A percentile compares a stretch with the other conserved stretches of the same genome.
Evolutionary conservation across 2,113 vertebrate genomes (phyloP).

Genomic region (Balaeniceps rex): DNA sequence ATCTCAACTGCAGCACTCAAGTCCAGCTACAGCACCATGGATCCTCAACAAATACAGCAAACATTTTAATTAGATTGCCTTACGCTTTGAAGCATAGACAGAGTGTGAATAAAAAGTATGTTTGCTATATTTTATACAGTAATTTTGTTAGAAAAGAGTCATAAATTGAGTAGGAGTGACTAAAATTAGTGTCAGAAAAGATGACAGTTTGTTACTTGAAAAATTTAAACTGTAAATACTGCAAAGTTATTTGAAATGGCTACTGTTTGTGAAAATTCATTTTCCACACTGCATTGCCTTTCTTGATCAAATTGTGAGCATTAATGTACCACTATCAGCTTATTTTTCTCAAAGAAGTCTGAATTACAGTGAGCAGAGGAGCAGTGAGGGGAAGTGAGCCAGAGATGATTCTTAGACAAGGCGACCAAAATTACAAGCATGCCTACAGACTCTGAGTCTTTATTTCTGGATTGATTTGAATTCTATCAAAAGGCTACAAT

Average conservation of each 20-base stretch:
- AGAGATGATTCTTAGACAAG: background rate
- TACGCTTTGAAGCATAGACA: background rate
- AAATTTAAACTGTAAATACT: background rate
- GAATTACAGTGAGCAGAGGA: background rate
- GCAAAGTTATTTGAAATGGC: background rate
- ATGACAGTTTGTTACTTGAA: background rate
- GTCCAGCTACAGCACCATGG: background rate
- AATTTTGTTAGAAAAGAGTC: background rate
- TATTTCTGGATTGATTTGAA: conserved; percentile 5
- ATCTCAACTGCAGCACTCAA: fast-evolving
- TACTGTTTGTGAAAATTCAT: background rate
- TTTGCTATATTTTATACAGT: background rate
- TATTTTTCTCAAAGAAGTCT: background rate
- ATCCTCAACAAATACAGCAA: background rate
- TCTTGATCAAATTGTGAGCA: background rate
- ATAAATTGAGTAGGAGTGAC: background rate
- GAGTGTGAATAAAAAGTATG: background rate
- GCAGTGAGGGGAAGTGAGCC: background rate
- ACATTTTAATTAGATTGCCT: background rate
- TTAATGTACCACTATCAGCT: background rate
- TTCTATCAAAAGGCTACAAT: conserved; percentile 8
- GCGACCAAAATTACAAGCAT: conserved; percentile 21
- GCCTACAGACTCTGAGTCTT: background rate
- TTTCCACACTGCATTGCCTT: background rate
- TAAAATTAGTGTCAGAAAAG: background rate